Conservation (phyloP, 2,113 vertebrate genomes). For the Mus spicilegus region DNA sequence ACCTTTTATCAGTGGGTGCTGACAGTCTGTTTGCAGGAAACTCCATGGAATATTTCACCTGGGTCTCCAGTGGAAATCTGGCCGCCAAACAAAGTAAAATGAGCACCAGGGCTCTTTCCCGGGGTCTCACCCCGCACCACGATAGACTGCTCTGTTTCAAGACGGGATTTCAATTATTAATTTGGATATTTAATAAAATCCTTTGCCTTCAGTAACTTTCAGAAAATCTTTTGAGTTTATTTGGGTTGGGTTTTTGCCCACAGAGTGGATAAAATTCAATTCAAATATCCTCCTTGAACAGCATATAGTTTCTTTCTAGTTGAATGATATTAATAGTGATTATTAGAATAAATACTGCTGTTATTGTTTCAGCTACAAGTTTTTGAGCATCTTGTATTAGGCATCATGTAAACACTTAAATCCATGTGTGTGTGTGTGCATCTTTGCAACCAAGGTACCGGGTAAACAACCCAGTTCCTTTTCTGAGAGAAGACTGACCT, state of each 20-base stretch:
- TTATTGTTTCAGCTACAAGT: conserved; percentile 42
- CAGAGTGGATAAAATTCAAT: conserved; percentile 31
- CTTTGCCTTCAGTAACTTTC: conserved; percentile 69
- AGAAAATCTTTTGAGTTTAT: conserved; percentile 61
- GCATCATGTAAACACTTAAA: neutral
- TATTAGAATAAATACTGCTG: conserved; percentile 61
- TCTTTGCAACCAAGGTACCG: neutral
- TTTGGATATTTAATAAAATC: conserved; percentile 73
- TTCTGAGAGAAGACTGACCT: neutral
- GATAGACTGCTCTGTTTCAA: conserved; percentile 41
- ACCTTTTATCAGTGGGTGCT: conserved; percentile 77
- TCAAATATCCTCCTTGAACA: conserved; percentile 56
- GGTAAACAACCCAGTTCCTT: neutral
- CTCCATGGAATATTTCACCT: conserved; percentile 68
- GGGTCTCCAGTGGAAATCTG: conserved; percentile 67
- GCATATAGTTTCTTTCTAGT: conserved; percentile 77
- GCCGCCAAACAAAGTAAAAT: conserved; percentile 65
- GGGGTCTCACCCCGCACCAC: neutral
- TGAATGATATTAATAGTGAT: conserved; percentile 66
- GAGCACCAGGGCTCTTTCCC: neutral
- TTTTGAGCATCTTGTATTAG: neutral
- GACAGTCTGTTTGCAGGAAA: conserved; percentile 74
- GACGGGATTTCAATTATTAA: conserved; percentile 70
- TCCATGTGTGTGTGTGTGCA: accelerated
- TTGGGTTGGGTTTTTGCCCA: conserved; percentile 28